Conservation (phyloP, 2,888 invertebrate genomes). For the Ichneumoninae sp. region DNA sequence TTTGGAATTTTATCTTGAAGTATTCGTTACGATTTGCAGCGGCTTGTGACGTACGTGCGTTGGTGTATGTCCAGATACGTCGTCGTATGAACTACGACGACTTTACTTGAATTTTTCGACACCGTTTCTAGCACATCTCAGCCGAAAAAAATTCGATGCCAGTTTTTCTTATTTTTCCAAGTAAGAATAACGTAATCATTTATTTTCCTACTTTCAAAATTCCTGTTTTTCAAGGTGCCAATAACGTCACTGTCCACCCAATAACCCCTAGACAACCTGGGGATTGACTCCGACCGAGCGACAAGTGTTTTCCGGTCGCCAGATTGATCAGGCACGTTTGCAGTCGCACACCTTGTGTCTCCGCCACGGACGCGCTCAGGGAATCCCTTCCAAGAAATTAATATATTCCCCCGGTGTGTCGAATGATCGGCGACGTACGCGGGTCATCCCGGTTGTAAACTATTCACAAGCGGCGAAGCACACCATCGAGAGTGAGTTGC, state of each 20-base stretch:
- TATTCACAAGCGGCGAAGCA: slow-evolving; percentile 25
- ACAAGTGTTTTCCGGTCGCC: neutral
- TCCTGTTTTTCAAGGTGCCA: neutral
- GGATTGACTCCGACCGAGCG: neutral
- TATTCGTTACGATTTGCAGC: too few species aligned
- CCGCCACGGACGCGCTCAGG: neutral
- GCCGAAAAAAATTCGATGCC: too few species aligned
- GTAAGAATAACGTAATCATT: too few species aligned
- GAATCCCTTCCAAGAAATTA: neutral
- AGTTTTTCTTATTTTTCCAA: too few species aligned
- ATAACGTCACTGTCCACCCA: neutral
- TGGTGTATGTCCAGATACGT: too few species aligned
- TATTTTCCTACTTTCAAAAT: neutral
- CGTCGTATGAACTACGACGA: too few species aligned
- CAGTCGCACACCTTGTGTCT: neutral
- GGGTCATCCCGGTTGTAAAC: slow-evolving; percentile 32
- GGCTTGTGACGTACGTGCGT: too few species aligned
- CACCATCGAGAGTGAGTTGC: slow-evolving; percentile 39
- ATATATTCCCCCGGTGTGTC: slow-evolving; percentile 32
- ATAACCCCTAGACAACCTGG: neutral
- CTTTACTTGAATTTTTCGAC: too few species aligned
- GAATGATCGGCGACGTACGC: neutral
- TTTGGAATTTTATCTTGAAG: too few species aligned
- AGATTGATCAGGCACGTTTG: neutral
- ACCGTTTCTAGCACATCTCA: too few species aligned